Conservation (phyloP, 2,113 vertebrate genomes). For the Melanocharis versteri region DNA sequence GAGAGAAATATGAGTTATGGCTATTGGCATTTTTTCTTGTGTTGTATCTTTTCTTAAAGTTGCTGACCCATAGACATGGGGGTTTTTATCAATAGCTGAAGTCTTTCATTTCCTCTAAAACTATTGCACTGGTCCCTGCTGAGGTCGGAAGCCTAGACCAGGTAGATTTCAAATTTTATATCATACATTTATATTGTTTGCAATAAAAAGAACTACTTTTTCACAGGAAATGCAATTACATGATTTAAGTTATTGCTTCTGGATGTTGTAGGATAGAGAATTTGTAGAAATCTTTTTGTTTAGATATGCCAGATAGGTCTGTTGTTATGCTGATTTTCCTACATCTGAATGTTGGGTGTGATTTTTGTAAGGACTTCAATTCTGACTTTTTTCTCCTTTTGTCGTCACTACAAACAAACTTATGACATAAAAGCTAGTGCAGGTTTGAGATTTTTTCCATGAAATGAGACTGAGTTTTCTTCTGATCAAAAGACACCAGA, state of each 20-base stretch:
- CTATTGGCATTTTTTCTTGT: not conserved
- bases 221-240: not conserved
- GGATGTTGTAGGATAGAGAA: not conserved
- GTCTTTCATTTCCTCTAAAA: not conserved
- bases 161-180: not conserved
- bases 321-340: not conserved
- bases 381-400: not conserved
- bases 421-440: not conserved
- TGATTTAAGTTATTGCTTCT: not conserved
- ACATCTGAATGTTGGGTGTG: fast-evolving
- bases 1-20: not conserved
- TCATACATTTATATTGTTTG: not conserved
- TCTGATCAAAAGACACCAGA: not conserved
- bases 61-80: not conserved
- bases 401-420: not conserved
- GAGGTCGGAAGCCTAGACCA: not conserved
- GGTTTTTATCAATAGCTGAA: not conserved
- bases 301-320: fast-evolving
- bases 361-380: not conserved
- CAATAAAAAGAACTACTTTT: not conserved
- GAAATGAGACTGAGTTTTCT: not conserved
- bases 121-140: not conserved
- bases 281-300: not conserved
- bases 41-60: not conserved
- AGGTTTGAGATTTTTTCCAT: not conserved